Conservation (phyloP, 2,113 vertebrate genomes). For the Plectropomus leopardus region DNA sequence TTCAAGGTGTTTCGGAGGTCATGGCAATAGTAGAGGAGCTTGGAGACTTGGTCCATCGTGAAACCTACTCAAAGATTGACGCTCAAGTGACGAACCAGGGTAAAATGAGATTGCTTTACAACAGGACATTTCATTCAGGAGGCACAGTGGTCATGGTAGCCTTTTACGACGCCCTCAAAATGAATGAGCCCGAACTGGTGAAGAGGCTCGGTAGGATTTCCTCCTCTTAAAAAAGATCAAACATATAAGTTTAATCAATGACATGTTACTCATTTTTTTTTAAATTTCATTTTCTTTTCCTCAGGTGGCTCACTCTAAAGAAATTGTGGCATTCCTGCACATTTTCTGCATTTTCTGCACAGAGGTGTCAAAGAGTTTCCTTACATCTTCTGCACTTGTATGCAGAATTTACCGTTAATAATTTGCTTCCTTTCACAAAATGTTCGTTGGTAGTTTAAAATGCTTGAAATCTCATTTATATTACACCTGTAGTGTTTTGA, state of each 20-base stretch:
- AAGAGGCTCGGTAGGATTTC: conserved; percentile 38
- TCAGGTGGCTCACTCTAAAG: conserved; percentile 23
- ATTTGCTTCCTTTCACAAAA: too few relatives aligned
- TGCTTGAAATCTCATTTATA: too few relatives aligned
- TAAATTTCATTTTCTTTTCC: not conserved
- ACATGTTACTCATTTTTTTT: not conserved
- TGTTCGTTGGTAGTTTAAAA: too few relatives aligned
- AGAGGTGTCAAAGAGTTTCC: not conserved
- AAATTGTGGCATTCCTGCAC: not conserved
- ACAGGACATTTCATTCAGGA: not conserved
- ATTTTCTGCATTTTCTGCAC: not conserved
- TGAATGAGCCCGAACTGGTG: not conserved
- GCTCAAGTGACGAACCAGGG: accelerated
- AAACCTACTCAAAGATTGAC: not conserved
- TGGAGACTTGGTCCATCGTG: conserved; percentile 35
- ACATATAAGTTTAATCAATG: not conserved
- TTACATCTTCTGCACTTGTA: not conserved
- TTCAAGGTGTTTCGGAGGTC: not conserved
- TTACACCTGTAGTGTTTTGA: too few relatives aligned
- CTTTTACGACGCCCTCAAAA: conserved; percentile 61
- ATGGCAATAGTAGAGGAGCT: conserved; percentile 50
- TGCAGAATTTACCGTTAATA: too few relatives aligned
- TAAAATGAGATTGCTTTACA: conserved; percentile 7
- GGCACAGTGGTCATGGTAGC: conserved; percentile 40
- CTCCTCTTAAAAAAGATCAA: not conserved